These are phyloP conservation scores for Dendrolimus houi DNA, from an alignment of 2,888 invertebrate genomes.

Conservation along the genomic window DNA sequence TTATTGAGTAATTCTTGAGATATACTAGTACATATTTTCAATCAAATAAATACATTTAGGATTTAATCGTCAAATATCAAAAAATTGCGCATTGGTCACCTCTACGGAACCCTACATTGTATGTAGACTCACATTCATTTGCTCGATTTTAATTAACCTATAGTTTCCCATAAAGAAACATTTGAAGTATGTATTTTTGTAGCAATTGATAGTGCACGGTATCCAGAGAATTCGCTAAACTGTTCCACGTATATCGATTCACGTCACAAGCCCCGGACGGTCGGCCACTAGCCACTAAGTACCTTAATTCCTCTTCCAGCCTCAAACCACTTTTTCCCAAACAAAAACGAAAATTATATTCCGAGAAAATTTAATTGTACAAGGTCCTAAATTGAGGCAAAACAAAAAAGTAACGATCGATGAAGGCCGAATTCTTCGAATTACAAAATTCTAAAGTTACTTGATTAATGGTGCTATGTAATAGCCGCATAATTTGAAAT, in stretches of 20 bases:
- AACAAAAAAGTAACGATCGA: constrained; percentile 1
- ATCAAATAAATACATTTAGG: too few species aligned
- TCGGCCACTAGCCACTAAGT: constrained; percentile 40
- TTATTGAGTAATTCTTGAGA: too few species aligned
- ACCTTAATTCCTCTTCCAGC: constrained; percentile 43
- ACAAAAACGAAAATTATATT: constrained; percentile 34
- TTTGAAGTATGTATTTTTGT: too few species aligned
- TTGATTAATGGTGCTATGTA: background rate
- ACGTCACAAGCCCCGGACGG: constrained; percentile 26
- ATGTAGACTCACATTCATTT: too few species aligned
- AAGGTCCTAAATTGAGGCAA: background rate
- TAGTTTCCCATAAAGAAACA: too few species aligned
- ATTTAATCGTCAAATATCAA: too few species aligned
- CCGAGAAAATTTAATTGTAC: constrained; percentile 6
- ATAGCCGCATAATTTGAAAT: background rate
- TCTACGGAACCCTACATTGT: too few species aligned
- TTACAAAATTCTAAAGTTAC: background rate
- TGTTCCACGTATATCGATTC: constrained; percentile 36
- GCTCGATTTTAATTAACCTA: too few species aligned
- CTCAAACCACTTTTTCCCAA: constrained; percentile 32
- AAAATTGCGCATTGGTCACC: too few species aligned
- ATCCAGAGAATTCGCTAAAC: constrained; percentile 4
- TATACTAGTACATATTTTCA: too few species aligned
- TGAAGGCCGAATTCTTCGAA: background rate
- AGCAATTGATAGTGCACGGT: background rate